Conservation (phyloP, 2,113 vertebrate species). For the Catharus minimus region DNA sequence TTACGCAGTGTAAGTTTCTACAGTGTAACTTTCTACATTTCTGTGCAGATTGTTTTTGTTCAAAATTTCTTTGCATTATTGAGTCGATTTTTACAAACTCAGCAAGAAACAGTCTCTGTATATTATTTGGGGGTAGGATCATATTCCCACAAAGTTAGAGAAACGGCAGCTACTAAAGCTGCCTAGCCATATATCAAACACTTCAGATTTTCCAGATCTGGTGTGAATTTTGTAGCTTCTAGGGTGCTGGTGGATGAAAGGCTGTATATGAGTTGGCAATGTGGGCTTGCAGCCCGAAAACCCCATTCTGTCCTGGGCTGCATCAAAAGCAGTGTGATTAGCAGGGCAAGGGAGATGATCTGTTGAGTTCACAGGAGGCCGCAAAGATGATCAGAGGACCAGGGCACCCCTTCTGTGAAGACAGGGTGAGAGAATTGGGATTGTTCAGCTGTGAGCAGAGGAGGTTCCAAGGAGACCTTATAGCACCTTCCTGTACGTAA, state of each 20-base stretch:
- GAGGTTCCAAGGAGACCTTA: not conserved
- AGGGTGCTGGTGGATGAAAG: not conserved
- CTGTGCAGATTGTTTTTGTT: not conserved
- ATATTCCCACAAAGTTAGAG: not conserved
- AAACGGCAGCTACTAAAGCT: not conserved
- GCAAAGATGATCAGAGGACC: not conserved
- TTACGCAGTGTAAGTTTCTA: not conserved
- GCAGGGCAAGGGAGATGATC: not conserved
- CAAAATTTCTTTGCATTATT: not conserved
- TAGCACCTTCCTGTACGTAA: too few relatives aligned
- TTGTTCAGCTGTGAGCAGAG: not conserved
- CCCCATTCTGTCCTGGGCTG: not conserved
- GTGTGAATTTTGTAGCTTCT: not conserved
- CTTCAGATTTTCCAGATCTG: not conserved
- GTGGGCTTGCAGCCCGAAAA: not conserved
- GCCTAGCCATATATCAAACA: not conserved
- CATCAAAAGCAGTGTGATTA: not conserved
- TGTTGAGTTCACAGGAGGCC: not conserved
- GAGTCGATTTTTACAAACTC: not conserved
- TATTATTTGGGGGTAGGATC: not conserved
- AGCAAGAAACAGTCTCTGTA: fast-evolving
- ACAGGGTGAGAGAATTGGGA: not conserved
- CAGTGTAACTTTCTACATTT: not conserved
- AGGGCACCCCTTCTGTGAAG: not conserved
- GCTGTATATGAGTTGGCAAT: fast-evolving